These are phyloP conservation scores for Sitta carolinensis DNA, from an alignment of 2,797 vertebrate species.

Conservation along the genomic window DNA sequence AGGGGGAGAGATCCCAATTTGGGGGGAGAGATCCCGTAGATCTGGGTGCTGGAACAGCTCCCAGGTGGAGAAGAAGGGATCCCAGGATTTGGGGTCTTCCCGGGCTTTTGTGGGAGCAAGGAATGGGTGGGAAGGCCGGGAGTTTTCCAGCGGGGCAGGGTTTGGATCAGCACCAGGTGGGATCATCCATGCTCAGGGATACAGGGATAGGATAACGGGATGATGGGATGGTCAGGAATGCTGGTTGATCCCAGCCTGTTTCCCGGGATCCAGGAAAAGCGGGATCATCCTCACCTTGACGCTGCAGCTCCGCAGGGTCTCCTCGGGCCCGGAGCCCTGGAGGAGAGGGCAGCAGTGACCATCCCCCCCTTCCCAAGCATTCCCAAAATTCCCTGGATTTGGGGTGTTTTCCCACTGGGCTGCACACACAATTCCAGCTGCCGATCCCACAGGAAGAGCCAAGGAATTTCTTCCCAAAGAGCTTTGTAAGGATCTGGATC, in stretches of 20 bases:
- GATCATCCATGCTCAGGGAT: fast-evolving
- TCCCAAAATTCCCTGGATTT: background rate
- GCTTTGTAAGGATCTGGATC: background rate
- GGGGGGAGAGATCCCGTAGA: too few relatives aligned
- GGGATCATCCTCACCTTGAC: constrained; percentile 77
- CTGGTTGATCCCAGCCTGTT: background rate
- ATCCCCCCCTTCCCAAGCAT: background rate
- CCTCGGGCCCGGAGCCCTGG: background rate
- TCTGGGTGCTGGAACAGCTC: background rate
- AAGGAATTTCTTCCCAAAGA: background rate
- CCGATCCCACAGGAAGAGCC: background rate
- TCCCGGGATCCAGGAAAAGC: fast-evolving
- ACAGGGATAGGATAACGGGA: too few relatives aligned
- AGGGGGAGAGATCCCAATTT: too few relatives aligned
- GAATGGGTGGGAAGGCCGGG: background rate
- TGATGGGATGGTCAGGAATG: background rate
- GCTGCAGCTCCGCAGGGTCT: constrained; percentile 79
- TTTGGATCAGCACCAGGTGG: background rate
- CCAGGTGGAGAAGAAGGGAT: background rate
- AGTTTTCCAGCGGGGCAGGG: background rate
- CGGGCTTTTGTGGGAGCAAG: background rate
- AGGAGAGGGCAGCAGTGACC: background rate
- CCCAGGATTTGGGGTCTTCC: background rate
- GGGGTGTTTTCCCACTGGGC: fast-evolving
- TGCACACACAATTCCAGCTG: background rate